Base-by-base conservation (phyloP, 2,797 vertebrate species). In the Microhierax caerulescens region DNA sequence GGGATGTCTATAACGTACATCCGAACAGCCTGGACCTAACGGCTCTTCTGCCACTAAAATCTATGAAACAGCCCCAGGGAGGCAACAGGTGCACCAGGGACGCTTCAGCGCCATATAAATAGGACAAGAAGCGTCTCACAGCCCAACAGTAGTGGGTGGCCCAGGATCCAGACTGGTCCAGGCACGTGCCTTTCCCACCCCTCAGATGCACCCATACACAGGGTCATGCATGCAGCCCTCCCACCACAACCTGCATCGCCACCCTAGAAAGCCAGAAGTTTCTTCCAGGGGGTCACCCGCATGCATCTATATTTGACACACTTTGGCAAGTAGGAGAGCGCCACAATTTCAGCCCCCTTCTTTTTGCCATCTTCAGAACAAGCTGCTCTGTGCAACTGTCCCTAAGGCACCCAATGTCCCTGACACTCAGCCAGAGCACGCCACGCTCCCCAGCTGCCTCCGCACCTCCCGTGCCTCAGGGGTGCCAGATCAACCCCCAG, bases 271-370 rank as follows among this genome's bases (percentile, higher is more conserved):
- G 53, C 22, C 74, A 79, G 18, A 32, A 30, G 30, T 10, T 43
- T 17, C 83, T 69, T 69, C 24, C n/a, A 74, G 50, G 28, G 20
- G 5, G 6, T 89, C 61, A 41, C n/a, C 4, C 32, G 22, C 3
- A 4, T 0, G 0, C 1, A 1, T 4, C 32, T 2, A 0, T 28
- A 32, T 77, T 16, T 64, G 11, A 41, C 59, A 54, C 28, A 43
- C 22, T 67, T 39, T 45, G 54, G n/a, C 16, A 10, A 2, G 2
- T 13, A 48, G 17, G 6, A 70, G 15, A 22, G 36, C 2, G 10
- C 16, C 48, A 73, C 10, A 48, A 75, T 41, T 72, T 5, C 39
- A 2, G 19, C 7, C 18, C 5, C 10, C 20, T n/a, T 8, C 17
- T 56, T 30, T 24, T 3, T n/a, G 25, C 21, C 36, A 21, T 21